Evolutionary conservation across 2,797 vertebrate genomes (phyloP).

Genomic region (Sternarchorhynchus goeldii): DNA sequence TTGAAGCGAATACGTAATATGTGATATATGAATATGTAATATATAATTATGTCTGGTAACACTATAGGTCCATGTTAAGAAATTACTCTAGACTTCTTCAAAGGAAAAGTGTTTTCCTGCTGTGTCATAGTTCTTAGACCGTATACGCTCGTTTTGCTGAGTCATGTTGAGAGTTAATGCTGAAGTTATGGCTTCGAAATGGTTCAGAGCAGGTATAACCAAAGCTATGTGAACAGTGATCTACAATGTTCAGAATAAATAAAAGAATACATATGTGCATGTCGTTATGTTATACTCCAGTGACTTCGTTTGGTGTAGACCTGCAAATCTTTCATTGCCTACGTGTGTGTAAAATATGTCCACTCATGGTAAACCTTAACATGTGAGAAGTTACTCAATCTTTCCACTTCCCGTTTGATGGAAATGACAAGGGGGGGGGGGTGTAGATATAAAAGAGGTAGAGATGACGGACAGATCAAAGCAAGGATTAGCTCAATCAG

Average conservation of each 20-base stretch:
- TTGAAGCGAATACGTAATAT: no score
- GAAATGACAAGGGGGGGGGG: not conserved
- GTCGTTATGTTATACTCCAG: not conserved
- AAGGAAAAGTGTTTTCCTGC: not conserved
- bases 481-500: not conserved
- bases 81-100: no score
- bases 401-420: constrained; percentile 64
- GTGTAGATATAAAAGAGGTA: constrained; percentile 59
- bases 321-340: constrained; percentile 40
- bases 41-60: no score
- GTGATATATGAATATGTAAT: no score
- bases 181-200: not conserved
- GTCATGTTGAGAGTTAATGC: constrained; percentile 43
- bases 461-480: constrained; percentile 27
- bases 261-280: not conserved
- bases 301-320: constrained; percentile 39
- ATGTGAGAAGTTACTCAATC: constrained; percentile 54
- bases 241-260: no score
- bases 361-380: constrained; percentile 62
- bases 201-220: no score
- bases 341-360: constrained; percentile 46
- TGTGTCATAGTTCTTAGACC: constrained; percentile 31
- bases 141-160: constrained; percentile 4
- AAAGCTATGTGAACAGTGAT: not conserved
- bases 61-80: no score